A percentile compares a stretch with the other conserved stretches of the same genome.
Evolutionary conservation across 2,888 invertebrate species (phyloP).

Genomic region (Dolichopus griseipennis): DNA sequence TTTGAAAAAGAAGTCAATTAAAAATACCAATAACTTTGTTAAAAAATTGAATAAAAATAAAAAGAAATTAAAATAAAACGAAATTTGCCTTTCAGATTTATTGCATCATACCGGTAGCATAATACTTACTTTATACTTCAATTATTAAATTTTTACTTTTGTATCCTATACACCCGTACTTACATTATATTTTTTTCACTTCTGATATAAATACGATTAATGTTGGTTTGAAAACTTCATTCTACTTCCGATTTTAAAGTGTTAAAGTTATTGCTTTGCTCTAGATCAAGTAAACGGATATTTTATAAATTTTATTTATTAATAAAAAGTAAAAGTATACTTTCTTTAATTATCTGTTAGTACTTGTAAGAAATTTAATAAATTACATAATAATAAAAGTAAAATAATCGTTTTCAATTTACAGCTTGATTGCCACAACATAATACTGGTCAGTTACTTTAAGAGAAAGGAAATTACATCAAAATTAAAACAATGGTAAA

Average conservation of each 20-base stretch:
- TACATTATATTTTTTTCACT: neutral
- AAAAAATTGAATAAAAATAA: neutral
- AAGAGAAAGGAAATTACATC: too few relatives aligned
- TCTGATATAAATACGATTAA: neutral
- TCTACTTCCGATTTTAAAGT: neutral
- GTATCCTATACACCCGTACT: neutral
- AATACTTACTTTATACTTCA: neutral
- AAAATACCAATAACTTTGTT: neutral
- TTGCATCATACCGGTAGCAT: slow-evolving; percentile 6
- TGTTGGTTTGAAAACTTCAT: neutral
- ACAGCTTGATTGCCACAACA: too few relatives aligned
- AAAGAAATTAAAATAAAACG: neutral
- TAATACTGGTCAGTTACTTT: too few relatives aligned
- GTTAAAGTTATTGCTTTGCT: neutral
- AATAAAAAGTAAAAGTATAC: too few relatives aligned
- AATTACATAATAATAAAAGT: too few relatives aligned
- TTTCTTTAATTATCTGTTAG: too few relatives aligned
- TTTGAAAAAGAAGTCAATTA: neutral
- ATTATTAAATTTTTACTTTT: neutral
- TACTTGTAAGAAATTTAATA: too few relatives aligned
- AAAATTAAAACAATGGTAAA: too few relatives aligned
- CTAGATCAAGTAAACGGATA: too few relatives aligned
- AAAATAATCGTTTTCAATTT: too few relatives aligned
- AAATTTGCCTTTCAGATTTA: neutral
- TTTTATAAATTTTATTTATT: too few relatives aligned